Evolutionary conservation across 2,113 vertebrate genomes (phyloP), one percentile per base, ranked within the genome.

Genomic region (Tretioscincus oriximinensis): DNA sequence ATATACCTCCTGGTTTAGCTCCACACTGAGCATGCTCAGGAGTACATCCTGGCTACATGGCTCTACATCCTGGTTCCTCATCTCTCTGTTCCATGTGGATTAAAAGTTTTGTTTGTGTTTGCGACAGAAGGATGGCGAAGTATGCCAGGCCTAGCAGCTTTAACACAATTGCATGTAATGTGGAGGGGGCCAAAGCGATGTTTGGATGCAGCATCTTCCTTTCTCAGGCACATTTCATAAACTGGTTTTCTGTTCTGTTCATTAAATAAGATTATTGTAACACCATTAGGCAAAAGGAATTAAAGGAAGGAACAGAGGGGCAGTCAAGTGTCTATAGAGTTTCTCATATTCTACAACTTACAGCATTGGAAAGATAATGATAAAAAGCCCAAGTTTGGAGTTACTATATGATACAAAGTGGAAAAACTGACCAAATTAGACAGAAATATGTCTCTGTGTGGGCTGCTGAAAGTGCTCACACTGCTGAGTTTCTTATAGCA

Each of bases 181-280:
- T 41, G 35, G 35, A 41, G 35, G 35, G 35, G 35, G 35, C 3
- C 35, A 4, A 41, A 4, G 35, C 5, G 35, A 41, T 41, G 35
- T 41, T 41, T 41, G 35, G 35, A 41, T 41, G 5, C 5, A 41
- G 5, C 35, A 41, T 41, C 45, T 83, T 47, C 74, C 69, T 69
- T 9, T 24, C 14, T 47, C n/a, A 51, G 9, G 80, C 82, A 45
- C 81, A 82, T 90, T 89, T 92, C 90, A 88, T 28, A 75, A 88
- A 89, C 89, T 83, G 11, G 61, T 92, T 89, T 88, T 83, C 29
- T 80, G 87, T 90, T 84, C 82, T 54, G 85, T 92, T 89, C 63
- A 87, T 92, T 83, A 85, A 86, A 66, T 85, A 63, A 61, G 77
- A 67, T 28, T 80, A 68, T 64, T 84, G 77, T 81, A 82, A 18